phyloP scores from a whole-genome alignment of 1,140 invertebrate genomes.

The Berghia stephanieae region DNA sequence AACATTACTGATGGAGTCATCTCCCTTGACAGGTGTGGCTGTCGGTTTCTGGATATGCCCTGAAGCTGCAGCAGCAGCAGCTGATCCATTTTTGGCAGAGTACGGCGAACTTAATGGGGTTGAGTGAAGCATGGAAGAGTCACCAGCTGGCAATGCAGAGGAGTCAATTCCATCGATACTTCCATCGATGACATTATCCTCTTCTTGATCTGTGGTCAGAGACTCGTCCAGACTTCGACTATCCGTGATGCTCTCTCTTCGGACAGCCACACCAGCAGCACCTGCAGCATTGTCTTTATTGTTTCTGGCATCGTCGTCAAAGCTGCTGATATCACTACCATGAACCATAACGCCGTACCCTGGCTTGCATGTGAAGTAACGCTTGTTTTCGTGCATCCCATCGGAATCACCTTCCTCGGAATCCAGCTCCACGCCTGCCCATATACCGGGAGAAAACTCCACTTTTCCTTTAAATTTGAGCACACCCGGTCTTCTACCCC shows the following conservation, averaged over 20 bases:
- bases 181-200: conserved; percentile 26
- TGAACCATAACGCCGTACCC: conserved; percentile 67
- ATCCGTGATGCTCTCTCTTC: background rate
- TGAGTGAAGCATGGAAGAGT: conserved; percentile 17
- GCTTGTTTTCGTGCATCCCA: conserved; percentile 65
- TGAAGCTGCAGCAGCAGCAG: no score
- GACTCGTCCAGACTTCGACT: conserved; percentile 35
- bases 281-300: no score
- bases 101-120: background rate
- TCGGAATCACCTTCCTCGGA: conserved; percentile 67
- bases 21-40: conserved; percentile 8
- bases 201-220: conserved; percentile 40
- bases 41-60: background rate
- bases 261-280: background rate
- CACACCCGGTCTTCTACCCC: conserved; percentile 83
- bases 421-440: conserved; percentile 70
- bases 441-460: conserved; percentile 84
- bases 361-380: conserved; percentile 65
- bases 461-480: conserved; percentile 86
- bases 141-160: background rate
- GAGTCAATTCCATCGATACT: conserved; percentile 21
- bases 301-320: no score
- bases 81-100: no score
- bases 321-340: conserved; percentile 50
- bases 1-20: background rate